Evolutionary conservation across 1,140 invertebrate genomes (phyloP).

Genomic region (Babylonia areolata): DNA sequence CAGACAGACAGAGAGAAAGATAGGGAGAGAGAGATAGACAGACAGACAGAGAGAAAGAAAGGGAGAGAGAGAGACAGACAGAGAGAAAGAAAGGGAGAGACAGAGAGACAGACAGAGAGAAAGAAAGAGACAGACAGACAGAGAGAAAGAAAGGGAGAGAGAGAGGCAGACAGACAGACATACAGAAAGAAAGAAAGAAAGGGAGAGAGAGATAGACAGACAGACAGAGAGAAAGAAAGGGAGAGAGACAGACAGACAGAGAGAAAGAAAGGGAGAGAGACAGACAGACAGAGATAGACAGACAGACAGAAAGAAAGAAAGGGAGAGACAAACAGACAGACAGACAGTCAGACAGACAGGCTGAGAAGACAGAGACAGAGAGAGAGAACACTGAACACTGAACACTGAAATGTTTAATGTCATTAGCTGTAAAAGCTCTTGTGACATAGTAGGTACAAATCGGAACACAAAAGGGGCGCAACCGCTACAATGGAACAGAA

Average conservation of each 20-base stretch:
- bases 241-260: background rate
- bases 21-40: too few species aligned
- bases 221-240: background rate
- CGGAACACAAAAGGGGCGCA: background rate
- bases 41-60: background rate
- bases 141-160: too few species aligned
- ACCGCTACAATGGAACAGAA: background rate
- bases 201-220: background rate
- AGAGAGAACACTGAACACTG: too few species aligned
- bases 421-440: too few species aligned
- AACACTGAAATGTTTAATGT: too few species aligned
- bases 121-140: background rate
- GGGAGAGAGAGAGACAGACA: background rate
- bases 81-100: background rate
- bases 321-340: background rate
- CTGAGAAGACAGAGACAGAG: too few species aligned
- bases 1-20: too few species aligned
- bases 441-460: too few species aligned
- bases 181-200: background rate
- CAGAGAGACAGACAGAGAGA: background rate
- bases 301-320: background rate
- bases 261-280: too few species aligned
- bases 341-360: background rate
- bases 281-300: background rate
- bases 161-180: background rate